A percentile compares a stretch with the other conserved stretches of the same genome.
Evolutionary conservation across 2,888 invertebrate genomes (phyloP).

Genomic region (Parnassius mnemosyne): DNA sequence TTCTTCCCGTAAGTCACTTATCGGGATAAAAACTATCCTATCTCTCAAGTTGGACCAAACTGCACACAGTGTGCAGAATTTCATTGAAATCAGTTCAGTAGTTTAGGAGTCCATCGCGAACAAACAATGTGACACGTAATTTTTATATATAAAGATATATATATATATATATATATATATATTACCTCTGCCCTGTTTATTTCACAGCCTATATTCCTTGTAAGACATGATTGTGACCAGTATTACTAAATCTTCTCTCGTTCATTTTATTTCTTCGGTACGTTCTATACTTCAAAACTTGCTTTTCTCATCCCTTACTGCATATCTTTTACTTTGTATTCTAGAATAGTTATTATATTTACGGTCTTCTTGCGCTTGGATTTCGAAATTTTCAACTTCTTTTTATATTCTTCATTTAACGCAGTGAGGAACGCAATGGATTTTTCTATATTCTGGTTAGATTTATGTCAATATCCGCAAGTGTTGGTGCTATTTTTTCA

Average conservation of each 20-base stretch:
- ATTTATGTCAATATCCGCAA: conserved; percentile 16
- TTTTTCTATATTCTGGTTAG: conserved; percentile 26
- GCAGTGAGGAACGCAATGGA: conserved; percentile 16
- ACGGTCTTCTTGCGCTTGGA: conserved; percentile 23
- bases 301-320: no score
- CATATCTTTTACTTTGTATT: conserved; percentile 13
- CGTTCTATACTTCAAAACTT: no score
- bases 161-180: no score
- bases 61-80: no score
- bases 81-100: no score
- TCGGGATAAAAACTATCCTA: no score
- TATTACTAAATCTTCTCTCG: not conserved
- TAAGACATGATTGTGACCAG: conserved; percentile 23
- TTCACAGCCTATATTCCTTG: conserved; percentile 22
- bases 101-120: no score
- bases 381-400: conserved; percentile 11
- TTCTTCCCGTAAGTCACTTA: no score
- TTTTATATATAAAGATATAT: no score
- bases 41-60: no score
- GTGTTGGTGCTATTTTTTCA: not conserved
- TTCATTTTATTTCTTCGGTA: no score
- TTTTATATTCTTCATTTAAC: conserved; percentile 26
- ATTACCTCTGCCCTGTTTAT: conserved; percentile 23
- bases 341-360: conserved; percentile 28
- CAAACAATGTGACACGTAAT: no score